phyloP scores from a whole-genome alignment of 2,888 invertebrate species.

The Cryptus viduatorius region DNA sequence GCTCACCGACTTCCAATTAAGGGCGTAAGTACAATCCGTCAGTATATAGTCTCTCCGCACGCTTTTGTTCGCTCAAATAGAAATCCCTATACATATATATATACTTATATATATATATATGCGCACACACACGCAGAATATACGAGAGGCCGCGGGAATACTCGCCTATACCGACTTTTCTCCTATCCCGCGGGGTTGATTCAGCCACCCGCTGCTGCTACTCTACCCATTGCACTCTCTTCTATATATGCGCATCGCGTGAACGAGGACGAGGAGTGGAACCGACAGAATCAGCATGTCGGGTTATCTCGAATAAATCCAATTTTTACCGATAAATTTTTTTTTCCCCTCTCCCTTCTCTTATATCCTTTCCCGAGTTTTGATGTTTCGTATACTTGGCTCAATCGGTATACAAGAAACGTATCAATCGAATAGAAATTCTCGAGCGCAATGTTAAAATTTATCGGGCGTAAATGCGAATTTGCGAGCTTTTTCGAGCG shows the following conservation, averaged over 20 bases:
- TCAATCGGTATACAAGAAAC: too few relatives aligned
- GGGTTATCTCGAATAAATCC: slow-evolving; percentile 29
- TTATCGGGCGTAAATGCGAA: too few relatives aligned
- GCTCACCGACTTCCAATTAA: slow-evolving; percentile 59
- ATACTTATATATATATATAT: slow-evolving; percentile 1
- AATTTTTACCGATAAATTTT: slow-evolving; percentile 33
- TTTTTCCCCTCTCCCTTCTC: too few relatives aligned
- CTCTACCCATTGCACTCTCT: neutral
- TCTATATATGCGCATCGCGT: neutral
- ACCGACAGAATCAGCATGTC: slow-evolving; percentile 11
- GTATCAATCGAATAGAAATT: too few relatives aligned
- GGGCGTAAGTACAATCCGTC: slow-evolving; percentile 57
- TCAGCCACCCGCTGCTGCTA: neutral
- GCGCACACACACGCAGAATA: neutral
- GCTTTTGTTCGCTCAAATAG: slow-evolving; percentile 64
- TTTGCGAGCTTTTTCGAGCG: neutral
- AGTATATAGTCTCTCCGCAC: slow-evolving; percentile 27
- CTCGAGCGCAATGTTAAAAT: too few relatives aligned
- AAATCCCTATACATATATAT: slow-evolving; percentile 38
- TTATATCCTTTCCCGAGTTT: too few relatives aligned
- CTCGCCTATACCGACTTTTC: slow-evolving; percentile 1
- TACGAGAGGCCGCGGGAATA: neutral
- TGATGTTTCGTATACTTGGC: too few relatives aligned
- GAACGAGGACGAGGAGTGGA: slow-evolving; percentile 10
- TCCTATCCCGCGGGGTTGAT: slow-evolving; percentile 17